Percentiles rank a stretch among this genome's conserved stretches.
phyloP scores from a whole-genome alignment of 2,113 vertebrate species.

The Trachemys scripta region DNA sequence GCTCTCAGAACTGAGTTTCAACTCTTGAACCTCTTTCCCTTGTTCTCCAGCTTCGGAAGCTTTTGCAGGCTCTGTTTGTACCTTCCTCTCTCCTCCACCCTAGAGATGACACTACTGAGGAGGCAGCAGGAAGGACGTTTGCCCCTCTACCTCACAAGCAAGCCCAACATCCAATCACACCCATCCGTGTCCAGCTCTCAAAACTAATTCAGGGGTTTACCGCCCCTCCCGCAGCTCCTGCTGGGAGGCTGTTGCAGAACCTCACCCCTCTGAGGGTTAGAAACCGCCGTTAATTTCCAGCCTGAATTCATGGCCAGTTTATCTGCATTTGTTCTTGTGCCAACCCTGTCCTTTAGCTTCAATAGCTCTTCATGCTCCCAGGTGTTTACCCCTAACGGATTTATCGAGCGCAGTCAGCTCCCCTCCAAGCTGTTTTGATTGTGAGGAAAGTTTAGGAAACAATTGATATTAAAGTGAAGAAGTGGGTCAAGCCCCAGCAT shows the following conservation, averaged over 20 bases:
- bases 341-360: not conserved
- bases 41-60: not conserved
- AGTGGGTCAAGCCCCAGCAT: fast-evolving
- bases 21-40: not conserved
- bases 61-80: not conserved
- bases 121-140: not conserved
- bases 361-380: not conserved
- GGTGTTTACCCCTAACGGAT: not conserved
- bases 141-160: not conserved
- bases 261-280: not conserved
- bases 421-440: not conserved
- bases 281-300: not conserved
- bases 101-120: not conserved
- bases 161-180: not conserved
- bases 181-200: too few relatives aligned
- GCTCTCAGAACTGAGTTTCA: too few relatives aligned
- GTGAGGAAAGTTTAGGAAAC: not conserved
- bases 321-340: not conserved
- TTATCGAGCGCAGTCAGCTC: not conserved
- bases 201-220: too few relatives aligned
- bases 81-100: too few relatives aligned
- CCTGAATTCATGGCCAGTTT: not conserved
- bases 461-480: not conserved
- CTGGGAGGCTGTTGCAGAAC: not conserved
- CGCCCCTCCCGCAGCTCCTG: not conserved